A percentile compares a stretch with the other conserved stretches of the same genome.
phyloP scores from a whole-genome alignment of 2,888 invertebrate genomes.

The Ferrisia virgata region DNA sequence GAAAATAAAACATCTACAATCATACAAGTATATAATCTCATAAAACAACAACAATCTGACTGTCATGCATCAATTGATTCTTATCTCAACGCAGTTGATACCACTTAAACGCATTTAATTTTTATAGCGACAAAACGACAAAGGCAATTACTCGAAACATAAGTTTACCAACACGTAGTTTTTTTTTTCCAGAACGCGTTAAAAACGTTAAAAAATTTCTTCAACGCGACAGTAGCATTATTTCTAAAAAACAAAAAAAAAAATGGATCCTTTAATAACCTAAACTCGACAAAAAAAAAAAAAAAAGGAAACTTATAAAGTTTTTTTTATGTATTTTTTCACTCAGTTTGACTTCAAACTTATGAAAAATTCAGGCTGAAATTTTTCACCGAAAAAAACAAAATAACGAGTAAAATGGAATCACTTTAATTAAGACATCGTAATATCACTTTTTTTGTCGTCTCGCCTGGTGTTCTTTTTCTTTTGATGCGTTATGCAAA shows the following conservation, averaged over 20 bases:
- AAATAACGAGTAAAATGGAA: slow-evolving; percentile 11
- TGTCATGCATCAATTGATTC: background rate
- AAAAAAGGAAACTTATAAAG: background rate
- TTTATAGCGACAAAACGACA: slow-evolving; percentile 8
- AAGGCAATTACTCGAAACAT: slow-evolving; percentile 14
- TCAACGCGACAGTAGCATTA: background rate
- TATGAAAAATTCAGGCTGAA: background rate
- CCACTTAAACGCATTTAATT: slow-evolving; percentile 2
- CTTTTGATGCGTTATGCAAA: background rate
- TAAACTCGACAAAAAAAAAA: background rate
- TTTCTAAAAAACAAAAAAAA: background rate
- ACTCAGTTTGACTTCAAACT: background rate
- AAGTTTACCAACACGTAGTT: background rate
- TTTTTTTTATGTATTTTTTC: background rate
- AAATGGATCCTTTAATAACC: background rate
- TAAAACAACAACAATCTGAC: too few relatives aligned
- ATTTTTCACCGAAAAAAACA: background rate
- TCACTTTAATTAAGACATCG: slow-evolving; percentile 6
- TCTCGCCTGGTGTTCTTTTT: background rate
- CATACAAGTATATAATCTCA: too few relatives aligned
- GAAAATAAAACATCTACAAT: too few relatives aligned
- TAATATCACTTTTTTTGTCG: background rate
- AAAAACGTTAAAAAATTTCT: background rate
- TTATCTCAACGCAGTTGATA: background rate
- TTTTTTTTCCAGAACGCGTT: background rate